These are phyloP conservation scores for Pomacea canaliculata DNA, from an alignment of 2,888 invertebrate genomes.

Conservation along the genomic window DNA sequence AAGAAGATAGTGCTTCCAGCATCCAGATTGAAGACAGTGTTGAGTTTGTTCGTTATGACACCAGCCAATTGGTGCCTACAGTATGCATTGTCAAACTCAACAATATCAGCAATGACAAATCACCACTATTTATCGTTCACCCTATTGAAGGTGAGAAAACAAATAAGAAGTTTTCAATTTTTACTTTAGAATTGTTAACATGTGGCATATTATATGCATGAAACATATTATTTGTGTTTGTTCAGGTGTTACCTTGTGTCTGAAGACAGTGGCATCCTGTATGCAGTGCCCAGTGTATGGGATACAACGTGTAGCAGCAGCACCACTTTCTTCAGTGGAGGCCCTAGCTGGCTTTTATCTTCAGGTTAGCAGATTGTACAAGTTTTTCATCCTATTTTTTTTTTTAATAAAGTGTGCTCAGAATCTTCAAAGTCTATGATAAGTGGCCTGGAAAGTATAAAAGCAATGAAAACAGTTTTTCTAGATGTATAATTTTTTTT, in stretches of 20 bases:
- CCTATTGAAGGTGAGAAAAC: slow-evolving; percentile 65
- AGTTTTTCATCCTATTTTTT: not conserved
- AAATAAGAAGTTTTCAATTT: not conserved
- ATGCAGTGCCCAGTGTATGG: slow-evolving; percentile 86
- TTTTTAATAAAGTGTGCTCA: not conserved
- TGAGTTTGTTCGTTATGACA: slow-evolving; percentile 42
- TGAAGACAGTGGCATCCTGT: slow-evolving; percentile 80
- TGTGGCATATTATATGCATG: too few species aligned
- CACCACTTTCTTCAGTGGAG: slow-evolving; percentile 80
- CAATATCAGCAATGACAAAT: slow-evolving; percentile 29
- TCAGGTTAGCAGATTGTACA: slow-evolving; percentile 55
- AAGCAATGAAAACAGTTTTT: not conserved
- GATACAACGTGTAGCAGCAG: slow-evolving; percentile 86
- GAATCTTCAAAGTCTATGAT: not conserved
- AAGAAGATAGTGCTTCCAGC: slow-evolving; percentile 1
- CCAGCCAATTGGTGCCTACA: slow-evolving; percentile 78
- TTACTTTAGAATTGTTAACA: too few species aligned
- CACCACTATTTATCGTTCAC: slow-evolving; percentile 65
- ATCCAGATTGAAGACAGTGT: slow-evolving; percentile 24
- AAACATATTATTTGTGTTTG: too few species aligned
- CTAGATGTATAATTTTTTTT: not conserved
- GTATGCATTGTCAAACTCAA: slow-evolving; percentile 77
- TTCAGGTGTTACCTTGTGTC: slow-evolving; percentile 72
- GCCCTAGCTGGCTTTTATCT: slow-evolving; percentile 76
- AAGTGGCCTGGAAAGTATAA: not conserved